Base-by-base conservation (phyloP, 2,797 vertebrate species). In the Sebastes hubbsi region DNA sequence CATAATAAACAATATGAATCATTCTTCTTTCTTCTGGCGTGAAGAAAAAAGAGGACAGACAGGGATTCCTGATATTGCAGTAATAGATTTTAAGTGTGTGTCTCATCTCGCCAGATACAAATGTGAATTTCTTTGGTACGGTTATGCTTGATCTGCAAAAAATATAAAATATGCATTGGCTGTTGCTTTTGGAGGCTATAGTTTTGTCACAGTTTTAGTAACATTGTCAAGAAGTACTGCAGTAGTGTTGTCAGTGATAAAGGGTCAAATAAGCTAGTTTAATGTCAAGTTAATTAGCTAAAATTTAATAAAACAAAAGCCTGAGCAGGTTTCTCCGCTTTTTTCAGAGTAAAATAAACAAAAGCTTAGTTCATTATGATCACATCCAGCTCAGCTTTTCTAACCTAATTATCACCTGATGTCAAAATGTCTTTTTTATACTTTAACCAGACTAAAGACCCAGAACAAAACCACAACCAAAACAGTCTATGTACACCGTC, bases 1-100 rank as follows among this genome's bases (percentile, higher is more conserved):
- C 61, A 82, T 84, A 68, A 90, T 79, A 77, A 90, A 84, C 78
- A 85, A 27, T 18, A 54, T 64, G 70, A 66, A 75, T 75, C 69
- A 73, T 66, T 77, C 25, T 76, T 74, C 62, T 49, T 64, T 61
- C 65, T 77, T 32, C 75, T 76, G 36, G 42, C n/a, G 3, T 24
- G 63, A 73, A 61, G 27, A 55, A 55, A 75, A 36, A 36, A 62
- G n/a, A 63, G 34, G 12, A 67, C 12, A 52, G 72, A 59, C 58
- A 58, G 56, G 66, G 32, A 76, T 65, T 46, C 79, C 77, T 83
- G n/a, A 8, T 63, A 66, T 63, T 30, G 65, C 38, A 52, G 75
- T 52, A 72, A 84, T 82, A 69, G 60, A 68, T 85, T 85, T 60
- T 49, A 72, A 60, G 36, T 36, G 34, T 5, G 18, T 30, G 52